Evolutionary conservation across 2,113 vertebrate genomes (phyloP), one percentile per base, ranked within the genome.

Genomic region (Bujurquina vittata): DNA sequence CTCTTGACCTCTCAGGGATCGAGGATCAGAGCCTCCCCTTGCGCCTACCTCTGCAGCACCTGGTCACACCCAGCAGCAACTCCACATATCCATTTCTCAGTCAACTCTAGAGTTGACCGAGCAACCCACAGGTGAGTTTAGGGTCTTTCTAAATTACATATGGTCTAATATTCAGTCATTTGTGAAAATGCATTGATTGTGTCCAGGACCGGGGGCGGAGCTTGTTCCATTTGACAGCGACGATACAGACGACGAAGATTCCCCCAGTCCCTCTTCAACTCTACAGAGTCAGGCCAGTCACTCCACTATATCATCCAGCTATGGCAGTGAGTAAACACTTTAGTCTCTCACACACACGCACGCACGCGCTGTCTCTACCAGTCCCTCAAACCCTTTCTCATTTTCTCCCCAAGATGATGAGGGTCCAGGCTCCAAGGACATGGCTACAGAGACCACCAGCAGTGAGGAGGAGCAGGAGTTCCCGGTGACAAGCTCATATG

Each of bases 401-500:
- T 20, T 23, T 35, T n/a, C 17, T 20, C 10, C 22, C 31, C 33
- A 79, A 99, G 98, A 97, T 62, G 98, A 99, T 10, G 98, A 99
- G 89, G 96, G 96, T 60, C 94, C 96, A 0, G 96, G 97, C 89
- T 97, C 97, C 77, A 99, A 99, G 81, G 98, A 99, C 84, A 96
- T 96, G 49, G 92, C 95, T 0, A 96, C 95, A 0, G 98, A 99
- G 95, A 99, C 96, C 0, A 99, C 98, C 58, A 99, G 98, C 94
- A 99, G 98, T 0, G 98, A 99, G 89, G 98, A 99, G 67, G 98
- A 99, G 92, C 98, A 98, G 62, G 98, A 99, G 81, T 99, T 97
- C 93, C 91, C 97, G 0, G 95, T 96, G 31, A 31, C 95, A 0
- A 94, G 95, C 72, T 88, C 96, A 22, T 98, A 96, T 0, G 88